These are phyloP conservation scores for Callorhinus ursinus DNA, from an alignment of 2,113 vertebrate genomes.

Conservation along the genomic window DNA sequence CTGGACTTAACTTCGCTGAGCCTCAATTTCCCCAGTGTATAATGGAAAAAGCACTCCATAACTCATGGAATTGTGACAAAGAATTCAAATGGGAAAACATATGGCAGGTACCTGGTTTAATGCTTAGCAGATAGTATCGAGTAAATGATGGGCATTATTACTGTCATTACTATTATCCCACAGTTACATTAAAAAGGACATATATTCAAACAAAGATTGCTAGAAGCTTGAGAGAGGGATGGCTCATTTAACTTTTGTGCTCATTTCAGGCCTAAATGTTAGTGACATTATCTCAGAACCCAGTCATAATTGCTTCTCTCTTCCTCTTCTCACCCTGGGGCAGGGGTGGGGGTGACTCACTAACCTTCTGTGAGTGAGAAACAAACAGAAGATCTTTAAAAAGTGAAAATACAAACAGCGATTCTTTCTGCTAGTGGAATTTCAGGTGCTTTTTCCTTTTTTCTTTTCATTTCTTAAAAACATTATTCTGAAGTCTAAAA, in stretches of 20 bases:
- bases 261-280: constrained; percentile 14
- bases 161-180: background rate
- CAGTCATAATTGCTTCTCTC: background rate
- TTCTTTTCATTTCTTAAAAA: background rate
- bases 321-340: background rate
- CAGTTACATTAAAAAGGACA: background rate
- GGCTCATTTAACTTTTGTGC: background rate
- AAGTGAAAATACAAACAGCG: background rate
- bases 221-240: background rate
- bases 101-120: background rate
- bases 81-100: background rate
- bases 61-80: background rate
- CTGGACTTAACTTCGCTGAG: background rate
- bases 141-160: background rate
- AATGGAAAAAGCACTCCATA: background rate
- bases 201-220: background rate
- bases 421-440: background rate
- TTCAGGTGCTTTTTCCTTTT: background rate
- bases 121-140: background rate
- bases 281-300: background rate
- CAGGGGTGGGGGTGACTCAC: background rate
- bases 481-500: constrained; percentile 42
- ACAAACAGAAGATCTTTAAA: constrained; percentile 4
- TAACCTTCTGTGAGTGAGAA: background rate
- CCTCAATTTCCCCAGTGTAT: background rate